Percentiles rank a stretch among this genome's conserved stretches.
These are phyloP conservation scores for Gastrophryne carolinensis DNA, from an alignment of 2,797 vertebrate species.

Conservation along the genomic window DNA sequence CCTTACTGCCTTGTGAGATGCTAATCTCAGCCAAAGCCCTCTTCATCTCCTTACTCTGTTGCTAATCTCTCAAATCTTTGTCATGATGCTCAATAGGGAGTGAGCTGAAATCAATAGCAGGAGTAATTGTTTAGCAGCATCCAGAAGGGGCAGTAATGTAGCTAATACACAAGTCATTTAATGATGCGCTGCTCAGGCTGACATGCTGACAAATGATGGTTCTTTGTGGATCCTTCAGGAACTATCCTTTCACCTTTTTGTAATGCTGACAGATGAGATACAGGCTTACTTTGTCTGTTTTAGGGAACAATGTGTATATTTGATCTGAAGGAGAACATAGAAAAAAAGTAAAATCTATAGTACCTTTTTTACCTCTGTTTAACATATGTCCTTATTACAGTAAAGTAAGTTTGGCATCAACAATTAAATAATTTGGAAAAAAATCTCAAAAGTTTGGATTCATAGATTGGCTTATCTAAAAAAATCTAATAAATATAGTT, in stretches of 20 bases:
- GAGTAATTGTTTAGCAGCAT: constrained; percentile 28
- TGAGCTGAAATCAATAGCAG: constrained; percentile 41
- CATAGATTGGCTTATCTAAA: too few species aligned
- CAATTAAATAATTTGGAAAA: too few species aligned
- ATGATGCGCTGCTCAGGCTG: constrained; percentile 4
- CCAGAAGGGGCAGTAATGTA: neutral
- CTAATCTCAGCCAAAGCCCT: constrained; percentile 11
- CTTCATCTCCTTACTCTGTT: constrained; percentile 24
- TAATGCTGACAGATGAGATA: neutral
- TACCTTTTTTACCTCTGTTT: too few species aligned
- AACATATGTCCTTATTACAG: too few species aligned
- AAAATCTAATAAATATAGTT: too few species aligned
- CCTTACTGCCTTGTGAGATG: constrained; percentile 20
- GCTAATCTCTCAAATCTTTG: constrained; percentile 39
- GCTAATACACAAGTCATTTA: constrained; percentile 29
- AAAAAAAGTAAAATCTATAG: neutral
- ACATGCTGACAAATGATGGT: constrained; percentile 16
- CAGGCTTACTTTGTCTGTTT: neutral
- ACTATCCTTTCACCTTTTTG: constrained; percentile 10
- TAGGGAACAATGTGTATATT: neutral
- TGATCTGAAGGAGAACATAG: neutral
- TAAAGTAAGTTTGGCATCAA: too few species aligned
- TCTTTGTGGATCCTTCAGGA: constrained; percentile 7
- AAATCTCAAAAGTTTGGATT: too few species aligned
- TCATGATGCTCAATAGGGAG: constrained; percentile 25